These are phyloP conservation scores for Cynopterus brachyotis DNA, from an alignment of 2,113 vertebrate genomes.

Conservation along the genomic window DNA sequence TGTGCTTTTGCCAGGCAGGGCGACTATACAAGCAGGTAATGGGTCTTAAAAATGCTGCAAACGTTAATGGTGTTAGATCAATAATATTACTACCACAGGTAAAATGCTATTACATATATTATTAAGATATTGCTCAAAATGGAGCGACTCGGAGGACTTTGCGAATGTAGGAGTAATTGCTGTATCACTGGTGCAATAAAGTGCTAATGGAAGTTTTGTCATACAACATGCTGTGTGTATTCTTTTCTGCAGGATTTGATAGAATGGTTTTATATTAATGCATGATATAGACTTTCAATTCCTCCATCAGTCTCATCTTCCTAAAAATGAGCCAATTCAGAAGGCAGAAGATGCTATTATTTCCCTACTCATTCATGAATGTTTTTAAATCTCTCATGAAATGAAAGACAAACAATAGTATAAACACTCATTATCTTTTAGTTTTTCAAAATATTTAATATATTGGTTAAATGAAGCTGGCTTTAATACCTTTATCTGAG, in stretches of 20 bases:
- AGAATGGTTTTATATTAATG: constrained; percentile 35
- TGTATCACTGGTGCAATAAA: constrained; percentile 77
- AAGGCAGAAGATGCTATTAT: not conserved
- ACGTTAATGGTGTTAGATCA: constrained; percentile 87
- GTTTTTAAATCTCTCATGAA: not conserved
- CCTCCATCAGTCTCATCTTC: not conserved
- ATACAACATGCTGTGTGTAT: constrained; percentile 47
- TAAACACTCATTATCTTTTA: not conserved
- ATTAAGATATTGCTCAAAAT: constrained; percentile 83
- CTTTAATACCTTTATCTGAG: not conserved
- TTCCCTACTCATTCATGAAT: not conserved
- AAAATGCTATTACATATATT: constrained; percentile 84
- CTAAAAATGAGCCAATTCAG: not conserved
- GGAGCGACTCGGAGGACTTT: constrained; percentile 73
- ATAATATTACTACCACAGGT: constrained; percentile 84
- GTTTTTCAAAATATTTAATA: constrained; percentile 38
- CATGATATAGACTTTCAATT: not conserved
- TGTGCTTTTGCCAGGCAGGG: constrained; percentile 80
- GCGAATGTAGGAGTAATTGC: constrained; percentile 73
- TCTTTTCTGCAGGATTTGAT: constrained; percentile 34
- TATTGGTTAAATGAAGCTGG: not conserved
- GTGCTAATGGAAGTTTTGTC: constrained; percentile 77
- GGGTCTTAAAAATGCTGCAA: constrained; percentile 83
- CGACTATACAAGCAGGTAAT: constrained; percentile 80
- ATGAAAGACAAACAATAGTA: not conserved